Evolutionary conservation across 2,113 vertebrate species (phyloP), one percentile per base, ranked within the genome.

Genomic region (Leptobrachium ailaonicum): DNA sequence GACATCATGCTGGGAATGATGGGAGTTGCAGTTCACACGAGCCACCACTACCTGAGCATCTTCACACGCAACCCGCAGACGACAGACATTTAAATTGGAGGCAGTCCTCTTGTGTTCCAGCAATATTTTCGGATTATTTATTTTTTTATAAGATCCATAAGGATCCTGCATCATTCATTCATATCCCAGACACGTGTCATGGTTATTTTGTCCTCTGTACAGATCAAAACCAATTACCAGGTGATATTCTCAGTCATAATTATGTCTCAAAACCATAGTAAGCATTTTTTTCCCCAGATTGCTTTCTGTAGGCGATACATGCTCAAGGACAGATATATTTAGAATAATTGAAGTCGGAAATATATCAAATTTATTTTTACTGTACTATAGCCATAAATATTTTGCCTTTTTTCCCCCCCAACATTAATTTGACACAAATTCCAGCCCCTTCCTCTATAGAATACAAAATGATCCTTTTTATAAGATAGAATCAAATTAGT

Each of bases 121-220:
- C 12, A 69, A 69, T 66, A 67, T 73, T 67, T 66, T 73, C 40
- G 13, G 14, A 32, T 5, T 67, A 6, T 53, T 42, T 45, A 73
- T 6, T 5, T 67, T 12, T 53, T 42, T 45, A 73, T 6, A 14
- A 73, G 47, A 66, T 67, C 47, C 53, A 13, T 42, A 56, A 41
- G n/a, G 14, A 13, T 56, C 67, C 44, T 56, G 60, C 71, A 73
- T 80, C 77, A 80, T 80, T 73, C 77, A 73, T 73, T 80, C 62
- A 73, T 73, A 80, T 56, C 41, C 77, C 47, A 80, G 68, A 80
- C 77, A 80, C 71, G 77, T 80, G 71, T 43, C 77, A 80, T 80
- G 77, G 77, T 80, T 80, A 73, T 80, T 66, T 80, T 80, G 77
- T 80, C 77, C 77, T 73, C 71, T 67, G 41, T 58, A 73, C 62